Conservation (phyloP, 2,797 vertebrate genomes). For the Spheniscus humboldti region DNA sequence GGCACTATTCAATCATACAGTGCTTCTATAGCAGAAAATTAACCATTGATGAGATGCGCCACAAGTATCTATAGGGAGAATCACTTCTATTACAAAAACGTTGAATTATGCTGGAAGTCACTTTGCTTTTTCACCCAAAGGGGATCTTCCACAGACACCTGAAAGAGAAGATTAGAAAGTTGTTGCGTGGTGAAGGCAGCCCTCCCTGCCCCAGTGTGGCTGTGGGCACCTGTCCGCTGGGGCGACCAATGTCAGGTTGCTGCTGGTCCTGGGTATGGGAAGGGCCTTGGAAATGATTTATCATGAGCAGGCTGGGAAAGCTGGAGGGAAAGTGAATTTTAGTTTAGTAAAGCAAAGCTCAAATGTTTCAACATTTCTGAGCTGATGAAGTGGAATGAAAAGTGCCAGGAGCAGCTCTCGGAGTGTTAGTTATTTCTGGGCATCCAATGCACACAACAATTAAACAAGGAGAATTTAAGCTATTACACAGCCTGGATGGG, state of each 20-base stretch:
- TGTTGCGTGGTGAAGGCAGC: not conserved
- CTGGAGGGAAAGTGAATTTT: not conserved
- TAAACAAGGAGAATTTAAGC: not conserved
- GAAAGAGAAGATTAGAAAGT: not conserved
- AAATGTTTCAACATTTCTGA: not conserved
- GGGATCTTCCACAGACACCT: not conserved
- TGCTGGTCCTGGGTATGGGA: not conserved
- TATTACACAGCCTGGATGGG: not conserved
- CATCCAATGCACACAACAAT: not conserved
- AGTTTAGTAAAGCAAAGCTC: not conserved
- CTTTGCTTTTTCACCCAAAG: not conserved
- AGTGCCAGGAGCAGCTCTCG: not conserved
- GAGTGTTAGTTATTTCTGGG: not conserved
- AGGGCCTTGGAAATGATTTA: not conserved
- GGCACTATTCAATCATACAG: not conserved
- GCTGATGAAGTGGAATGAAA: not conserved
- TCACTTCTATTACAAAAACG: not conserved
- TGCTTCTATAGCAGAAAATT: not conserved
- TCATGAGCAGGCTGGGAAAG: not conserved
- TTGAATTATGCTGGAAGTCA: not conserved
- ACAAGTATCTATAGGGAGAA: not conserved
- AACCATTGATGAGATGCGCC: not conserved
- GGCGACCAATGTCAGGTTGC: fast-evolving
- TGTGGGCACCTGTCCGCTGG: not conserved
- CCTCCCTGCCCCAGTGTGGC: not conserved